These are phyloP conservation scores for Neodiprion fabricii DNA, from an alignment of 1,140 invertebrate genomes.

Conservation along the genomic window DNA sequence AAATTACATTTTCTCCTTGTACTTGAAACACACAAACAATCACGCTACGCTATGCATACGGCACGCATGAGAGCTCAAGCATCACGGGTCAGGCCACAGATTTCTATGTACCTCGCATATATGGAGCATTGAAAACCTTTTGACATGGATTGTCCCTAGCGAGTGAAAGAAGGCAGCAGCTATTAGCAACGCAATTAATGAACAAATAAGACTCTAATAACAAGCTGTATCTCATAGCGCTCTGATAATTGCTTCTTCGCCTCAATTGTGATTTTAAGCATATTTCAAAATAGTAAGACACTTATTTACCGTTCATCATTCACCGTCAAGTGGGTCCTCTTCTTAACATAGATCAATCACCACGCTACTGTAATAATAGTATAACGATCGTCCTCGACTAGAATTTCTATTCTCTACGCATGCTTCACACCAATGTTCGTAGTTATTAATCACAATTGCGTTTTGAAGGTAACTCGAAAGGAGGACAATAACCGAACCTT, in stretches of 20 bases:
- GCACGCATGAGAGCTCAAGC: constrained; percentile 51
- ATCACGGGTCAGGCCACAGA: constrained; percentile 43
- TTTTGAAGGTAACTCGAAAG: too few species aligned
- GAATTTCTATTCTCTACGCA: too few species aligned
- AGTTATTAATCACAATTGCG: too few species aligned
- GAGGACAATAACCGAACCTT: not conserved
- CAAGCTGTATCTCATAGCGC: not conserved
- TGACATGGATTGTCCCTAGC: constrained; percentile 39
- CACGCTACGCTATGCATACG: constrained; percentile 34
- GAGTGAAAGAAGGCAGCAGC: not conserved
- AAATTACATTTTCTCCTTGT: constrained; percentile 36
- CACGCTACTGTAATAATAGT: too few species aligned
- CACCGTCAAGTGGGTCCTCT: too few species aligned
- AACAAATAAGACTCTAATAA: not conserved
- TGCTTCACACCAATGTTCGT: too few species aligned
- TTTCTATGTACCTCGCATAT: constrained; percentile 57
- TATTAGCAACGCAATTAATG: constrained; percentile 15
- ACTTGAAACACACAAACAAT: constrained; percentile 30
- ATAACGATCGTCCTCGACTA: too few species aligned
- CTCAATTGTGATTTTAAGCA: not conserved
- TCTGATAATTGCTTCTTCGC: not conserved
- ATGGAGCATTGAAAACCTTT: constrained; percentile 52
- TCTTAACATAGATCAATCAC: too few species aligned
- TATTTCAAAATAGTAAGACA: too few species aligned
- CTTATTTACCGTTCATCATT: too few species aligned